Conservation (phyloP, 2,797 vertebrate species). For the Chaunax sp. region DNA sequence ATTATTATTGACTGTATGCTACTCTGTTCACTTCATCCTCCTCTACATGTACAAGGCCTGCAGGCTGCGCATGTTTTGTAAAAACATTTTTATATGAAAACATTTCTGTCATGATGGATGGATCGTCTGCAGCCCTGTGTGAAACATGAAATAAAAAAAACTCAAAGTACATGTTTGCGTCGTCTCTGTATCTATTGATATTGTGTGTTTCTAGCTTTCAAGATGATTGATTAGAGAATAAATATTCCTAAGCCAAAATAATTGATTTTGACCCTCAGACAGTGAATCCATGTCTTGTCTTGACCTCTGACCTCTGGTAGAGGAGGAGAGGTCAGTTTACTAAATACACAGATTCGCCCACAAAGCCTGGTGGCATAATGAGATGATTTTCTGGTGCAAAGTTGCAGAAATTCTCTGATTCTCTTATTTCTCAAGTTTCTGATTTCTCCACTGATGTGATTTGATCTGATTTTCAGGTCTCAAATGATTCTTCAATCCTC, state of each 20-base stretch:
- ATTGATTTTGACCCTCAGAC: background rate
- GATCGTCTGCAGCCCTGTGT: slow-evolving; percentile 65
- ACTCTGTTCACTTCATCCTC: slow-evolving; percentile 74
- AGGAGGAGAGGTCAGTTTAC: background rate
- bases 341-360: background rate
- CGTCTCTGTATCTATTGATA: background rate
- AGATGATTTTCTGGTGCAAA: too few relatives aligned
- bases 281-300: background rate
- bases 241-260: background rate
- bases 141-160: slow-evolving; percentile 65
- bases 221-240: too few relatives aligned
- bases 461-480: too few relatives aligned
- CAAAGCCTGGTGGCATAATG: background rate
- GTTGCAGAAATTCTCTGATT: too few relatives aligned
- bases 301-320: slow-evolving; percentile 23
- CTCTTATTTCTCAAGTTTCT: too few relatives aligned
- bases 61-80: slow-evolving; percentile 72
- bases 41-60: slow-evolving; percentile 54
- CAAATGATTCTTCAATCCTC: too few relatives aligned
- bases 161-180: background rate
- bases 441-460: too few relatives aligned
- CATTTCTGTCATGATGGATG: slow-evolving; percentile 66
- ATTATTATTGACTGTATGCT: slow-evolving; percentile 67
- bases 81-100: slow-evolving; percentile 69
- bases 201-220: background rate